Conservation (phyloP, 2,888 invertebrate species). For the Hemicrepidius hirtus region DNA sequence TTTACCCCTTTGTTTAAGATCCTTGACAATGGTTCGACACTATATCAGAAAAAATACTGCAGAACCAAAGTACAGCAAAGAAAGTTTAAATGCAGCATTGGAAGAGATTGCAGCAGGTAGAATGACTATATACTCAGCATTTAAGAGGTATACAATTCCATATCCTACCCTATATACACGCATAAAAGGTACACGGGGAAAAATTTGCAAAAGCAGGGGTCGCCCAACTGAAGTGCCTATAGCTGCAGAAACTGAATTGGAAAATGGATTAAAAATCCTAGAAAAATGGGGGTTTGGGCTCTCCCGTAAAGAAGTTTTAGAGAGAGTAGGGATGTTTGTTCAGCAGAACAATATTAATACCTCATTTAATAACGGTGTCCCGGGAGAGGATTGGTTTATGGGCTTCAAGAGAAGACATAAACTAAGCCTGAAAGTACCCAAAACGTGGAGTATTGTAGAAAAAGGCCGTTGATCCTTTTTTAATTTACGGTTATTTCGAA, state of each 20-base stretch:
- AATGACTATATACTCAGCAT: constrained; percentile 3
- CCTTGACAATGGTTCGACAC: background rate
- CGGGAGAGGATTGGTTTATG: too few relatives aligned
- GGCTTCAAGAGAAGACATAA: constrained; percentile 56
- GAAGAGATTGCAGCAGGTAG: background rate
- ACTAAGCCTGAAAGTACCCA: constrained; percentile 56
- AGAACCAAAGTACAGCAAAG: background rate
- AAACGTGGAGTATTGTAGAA: constrained; percentile 55
- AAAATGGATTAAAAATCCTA: constrained; percentile 58
- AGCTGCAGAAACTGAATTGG: constrained; percentile 55
- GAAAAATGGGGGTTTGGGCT: constrained; percentile 64
- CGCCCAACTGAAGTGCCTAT: too few relatives aligned
- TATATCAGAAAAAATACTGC: constrained; percentile 1
- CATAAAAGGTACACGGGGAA: too few relatives aligned
- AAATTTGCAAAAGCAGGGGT: too few relatives aligned
- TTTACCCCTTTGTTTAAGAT: background rate
- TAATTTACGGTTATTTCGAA: constrained; percentile 52
- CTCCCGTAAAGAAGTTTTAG: constrained; percentile 61
- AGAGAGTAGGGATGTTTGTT: constrained; percentile 60
- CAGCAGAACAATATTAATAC: constrained; percentile 54
- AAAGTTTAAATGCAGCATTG: background rate
- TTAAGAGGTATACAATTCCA: background rate
- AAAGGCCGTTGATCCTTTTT: constrained; percentile 55
- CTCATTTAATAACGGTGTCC: constrained; percentile 56
- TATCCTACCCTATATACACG: background rate